Base-by-base conservation (phyloP, 2,888 invertebrate genomes). In the Argyresthia albistria region DNA sequence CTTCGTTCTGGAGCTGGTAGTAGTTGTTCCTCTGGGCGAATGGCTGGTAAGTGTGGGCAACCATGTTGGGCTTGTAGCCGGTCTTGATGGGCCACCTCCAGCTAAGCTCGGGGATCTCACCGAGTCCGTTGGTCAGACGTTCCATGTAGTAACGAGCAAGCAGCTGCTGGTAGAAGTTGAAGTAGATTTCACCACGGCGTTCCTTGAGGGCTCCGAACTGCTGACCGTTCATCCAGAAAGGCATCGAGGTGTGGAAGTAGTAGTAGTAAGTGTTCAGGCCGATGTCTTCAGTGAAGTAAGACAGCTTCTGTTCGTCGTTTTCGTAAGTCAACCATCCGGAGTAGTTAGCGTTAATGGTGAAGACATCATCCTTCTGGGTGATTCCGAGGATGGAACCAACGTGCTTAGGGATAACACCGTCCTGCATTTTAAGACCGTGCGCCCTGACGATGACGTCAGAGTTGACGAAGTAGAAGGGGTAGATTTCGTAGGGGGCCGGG, bases 221-320 rank as follows among this genome's bases (percentile, higher is more conserved):
- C 25, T 89, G 77, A 52, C 89, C 87, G 50, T 86, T 80, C 69
- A 92, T 76, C 90, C 91, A 91, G 87, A 90, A 91, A 42, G 93
- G 91, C 64, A 88, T 88, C 54, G 90, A 87, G 56, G 87, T 67
- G 64, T 92, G 90, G 79, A 90, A 89, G 73, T 89, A 91, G 74
- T 89, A 90, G 80, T 93, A 93, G 76, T 88, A 92, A 0, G 89
- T 67, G 74, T 92, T 93, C 63, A 91, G 76, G 55, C 91, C 92
- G 60, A 93, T 80, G 64, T 93, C 93, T 67, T 93, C 92, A 39
- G 90, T 91, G 76, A 92, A 92, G 76, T 93, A 93, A 43, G 90
- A 82, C 54, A 93, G 60, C 55, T 83, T 89, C 63, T 88, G 86
- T 62, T 93, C 92, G 1, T 82, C 66, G 59, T 90, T 89, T 58